Evolutionary conservation across 2,113 vertebrate species (phyloP).

Genomic region (Numida meleagris): DNA sequence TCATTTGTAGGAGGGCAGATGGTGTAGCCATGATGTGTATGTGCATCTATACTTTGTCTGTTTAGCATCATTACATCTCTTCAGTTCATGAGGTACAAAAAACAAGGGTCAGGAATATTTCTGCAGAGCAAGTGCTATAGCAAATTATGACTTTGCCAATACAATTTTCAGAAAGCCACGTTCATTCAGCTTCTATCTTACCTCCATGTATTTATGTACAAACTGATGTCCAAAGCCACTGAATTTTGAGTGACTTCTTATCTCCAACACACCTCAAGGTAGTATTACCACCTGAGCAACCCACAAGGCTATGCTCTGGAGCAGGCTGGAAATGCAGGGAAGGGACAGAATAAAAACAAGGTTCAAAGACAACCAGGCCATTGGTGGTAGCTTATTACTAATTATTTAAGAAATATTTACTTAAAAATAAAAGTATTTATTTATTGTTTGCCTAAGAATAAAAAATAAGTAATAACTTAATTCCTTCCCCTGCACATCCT

Average conservation of each 20-base stretch:
- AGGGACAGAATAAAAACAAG: background rate
- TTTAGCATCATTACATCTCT: background rate
- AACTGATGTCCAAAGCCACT: background rate
- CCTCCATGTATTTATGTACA: background rate
- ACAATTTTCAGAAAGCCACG: background rate
- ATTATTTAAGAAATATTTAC: background rate
- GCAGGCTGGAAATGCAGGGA: background rate
- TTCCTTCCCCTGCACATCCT: background rate
- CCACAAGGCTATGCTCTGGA: background rate
- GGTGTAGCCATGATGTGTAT: background rate
- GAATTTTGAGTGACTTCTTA: background rate
- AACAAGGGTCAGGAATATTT: background rate
- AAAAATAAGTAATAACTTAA: background rate
- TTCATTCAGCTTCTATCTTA: background rate
- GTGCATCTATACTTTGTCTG: background rate
- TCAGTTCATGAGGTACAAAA: background rate
- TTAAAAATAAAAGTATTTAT: background rate
- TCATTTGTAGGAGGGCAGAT: background rate
- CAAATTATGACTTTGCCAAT: background rate
- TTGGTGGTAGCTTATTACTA: background rate
- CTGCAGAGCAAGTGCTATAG: accelerated
- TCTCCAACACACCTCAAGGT: background rate
- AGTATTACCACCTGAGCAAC: background rate
- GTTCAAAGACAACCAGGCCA: background rate
- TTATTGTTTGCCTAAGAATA: background rate